Evolutionary conservation across 2,888 invertebrate genomes (phyloP).

Genomic region (Thyatira batis): DNA sequence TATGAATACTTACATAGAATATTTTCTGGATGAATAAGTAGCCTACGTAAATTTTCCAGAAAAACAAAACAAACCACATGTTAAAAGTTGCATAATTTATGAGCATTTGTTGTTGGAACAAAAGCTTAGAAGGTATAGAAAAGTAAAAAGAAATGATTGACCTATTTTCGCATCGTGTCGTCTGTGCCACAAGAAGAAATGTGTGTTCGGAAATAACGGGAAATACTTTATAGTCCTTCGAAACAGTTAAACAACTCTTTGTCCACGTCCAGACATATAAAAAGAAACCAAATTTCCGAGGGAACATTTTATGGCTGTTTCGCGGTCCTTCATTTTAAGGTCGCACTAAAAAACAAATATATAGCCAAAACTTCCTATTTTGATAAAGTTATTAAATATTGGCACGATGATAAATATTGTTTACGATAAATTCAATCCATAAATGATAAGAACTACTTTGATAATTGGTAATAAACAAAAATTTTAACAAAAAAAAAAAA

Average conservation of each 20-base stretch:
- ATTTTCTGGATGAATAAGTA: too few relatives aligned
- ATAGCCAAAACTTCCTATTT: background rate
- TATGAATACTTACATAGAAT: too few relatives aligned
- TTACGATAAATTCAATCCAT: background rate
- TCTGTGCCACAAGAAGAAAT: slow-evolving; percentile 42
- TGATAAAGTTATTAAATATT: background rate
- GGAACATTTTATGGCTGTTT: slow-evolving; percentile 53
- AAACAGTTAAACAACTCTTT: slow-evolving; percentile 66
- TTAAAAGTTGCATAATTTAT: too few relatives aligned
- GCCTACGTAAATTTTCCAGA: too few relatives aligned
- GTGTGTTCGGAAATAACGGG: slow-evolving; percentile 52
- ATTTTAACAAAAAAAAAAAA: too few relatives aligned
- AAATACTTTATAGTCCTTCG: slow-evolving; percentile 60
- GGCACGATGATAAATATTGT: background rate
- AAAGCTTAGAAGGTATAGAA: too few relatives aligned
- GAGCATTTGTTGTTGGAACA: too few relatives aligned
- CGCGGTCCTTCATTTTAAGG: slow-evolving; percentile 46
- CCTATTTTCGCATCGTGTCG: slow-evolving; percentile 68
- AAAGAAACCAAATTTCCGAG: slow-evolving; percentile 57
- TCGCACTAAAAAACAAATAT: slow-evolving; percentile 10
- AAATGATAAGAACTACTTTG: background rate
- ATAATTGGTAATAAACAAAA: too few relatives aligned
- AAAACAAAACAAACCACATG: too few relatives aligned
- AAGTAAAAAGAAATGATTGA: slow-evolving; percentile 25
- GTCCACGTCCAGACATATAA: slow-evolving; percentile 72